Evolutionary conservation across 2,888 invertebrate genomes (phyloP), one percentile per base, ranked within the genome.

Genomic region (Diarsia brunnea): DNA sequence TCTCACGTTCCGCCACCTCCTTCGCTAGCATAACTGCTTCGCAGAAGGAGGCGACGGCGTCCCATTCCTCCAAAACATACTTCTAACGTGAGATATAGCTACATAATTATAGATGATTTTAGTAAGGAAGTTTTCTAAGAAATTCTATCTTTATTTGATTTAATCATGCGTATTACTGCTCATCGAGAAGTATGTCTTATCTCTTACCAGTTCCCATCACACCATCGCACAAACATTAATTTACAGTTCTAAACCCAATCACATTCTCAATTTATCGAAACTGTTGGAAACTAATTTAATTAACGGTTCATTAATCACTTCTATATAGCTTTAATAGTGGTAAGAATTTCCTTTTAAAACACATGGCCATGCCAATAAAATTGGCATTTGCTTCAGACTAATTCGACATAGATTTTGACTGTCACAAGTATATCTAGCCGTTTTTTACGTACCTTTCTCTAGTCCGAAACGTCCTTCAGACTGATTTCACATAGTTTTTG

Each of bases 251-350:
- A 31, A 51, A 73, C 38, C 31, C 24, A 51, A 49, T 63, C 43
- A 45, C 5, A 38, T 70, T 70, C 45, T 51, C 38, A 24, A 82
- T 63, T 58, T 47, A 68, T 71, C 10, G 5, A 47, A 71, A 72
- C 73, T 47, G 55, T 72, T 69, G 66, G 43, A 43, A 69, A 60
- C 58, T 69, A 75, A 80, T 80, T 80, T 47, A 71, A 79, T 84
- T 84, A 84, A 73, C 84, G n/a, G 66, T 84, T 72, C 11, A 14
- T 60, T 53, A 69, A 66, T 51, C 19, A 43, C 16, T 49, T 55
- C 49, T 24, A 45, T 31, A 31, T 16, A 58, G 14, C 51, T 51
- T 19, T 55, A 16, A 66, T 45, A 31, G 49, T 51, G 51, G 55
- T 38, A 8, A 38, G 38, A 49, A 51, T 58, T 51, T 45, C 55